phyloP scores from a whole-genome alignment of 2,113 vertebrate genomes.

The Regulus satrapa region DNA sequence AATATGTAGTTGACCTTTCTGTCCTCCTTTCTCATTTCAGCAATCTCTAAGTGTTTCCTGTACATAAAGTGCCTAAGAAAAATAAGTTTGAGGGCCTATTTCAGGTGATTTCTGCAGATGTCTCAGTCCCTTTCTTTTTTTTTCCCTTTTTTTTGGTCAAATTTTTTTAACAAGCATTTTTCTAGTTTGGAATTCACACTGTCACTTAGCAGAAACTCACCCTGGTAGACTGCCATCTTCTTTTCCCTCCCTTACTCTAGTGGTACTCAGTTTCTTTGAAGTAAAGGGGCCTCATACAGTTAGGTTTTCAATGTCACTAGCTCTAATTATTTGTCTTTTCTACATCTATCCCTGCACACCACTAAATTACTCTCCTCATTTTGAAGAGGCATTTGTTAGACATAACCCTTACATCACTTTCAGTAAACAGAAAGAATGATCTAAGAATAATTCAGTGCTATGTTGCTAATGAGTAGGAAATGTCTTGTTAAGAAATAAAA shows the following conservation, averaged over 20 bases:
- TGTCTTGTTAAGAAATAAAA: neutral
- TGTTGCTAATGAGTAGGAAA: neutral
- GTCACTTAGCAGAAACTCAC: neutral
- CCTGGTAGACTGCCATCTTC: neutral
- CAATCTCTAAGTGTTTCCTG: neutral
- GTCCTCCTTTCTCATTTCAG: neutral
- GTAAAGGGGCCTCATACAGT: neutral
- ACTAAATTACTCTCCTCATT: neutral
- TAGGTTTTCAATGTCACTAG: neutral
- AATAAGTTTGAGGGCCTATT: neutral
- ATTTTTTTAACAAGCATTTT: neutral
- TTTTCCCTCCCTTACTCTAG: neutral
- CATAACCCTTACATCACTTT: neutral
- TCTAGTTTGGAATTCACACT: neutral
- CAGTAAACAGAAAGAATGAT: neutral
- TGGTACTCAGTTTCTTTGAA: neutral
- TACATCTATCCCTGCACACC: neutral
- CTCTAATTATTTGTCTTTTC: constrained; percentile 18
- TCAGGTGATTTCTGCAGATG: neutral
- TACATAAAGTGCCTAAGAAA: neutral
- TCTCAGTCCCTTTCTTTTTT: neutral
- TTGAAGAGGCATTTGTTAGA: neutral
- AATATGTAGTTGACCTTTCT: neutral
- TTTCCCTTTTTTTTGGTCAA: no score
- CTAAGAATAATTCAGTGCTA: neutral